Evolutionary conservation across 2,888 invertebrate genomes (phyloP), one percentile per base, ranked within the genome.

Genomic region (Itoplectis maculator): DNA sequence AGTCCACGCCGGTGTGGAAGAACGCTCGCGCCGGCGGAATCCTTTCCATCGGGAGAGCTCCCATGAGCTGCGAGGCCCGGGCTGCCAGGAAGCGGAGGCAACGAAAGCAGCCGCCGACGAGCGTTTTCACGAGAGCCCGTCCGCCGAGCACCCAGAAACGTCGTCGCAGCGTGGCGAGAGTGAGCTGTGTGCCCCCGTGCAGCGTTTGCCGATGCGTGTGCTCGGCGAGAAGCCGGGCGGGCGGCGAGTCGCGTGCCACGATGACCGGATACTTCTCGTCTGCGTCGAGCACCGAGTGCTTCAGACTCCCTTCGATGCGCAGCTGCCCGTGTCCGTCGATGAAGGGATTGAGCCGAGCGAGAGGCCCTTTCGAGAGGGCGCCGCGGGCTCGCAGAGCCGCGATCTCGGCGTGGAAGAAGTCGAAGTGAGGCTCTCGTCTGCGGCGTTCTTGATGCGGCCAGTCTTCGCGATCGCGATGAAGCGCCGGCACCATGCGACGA

Each of bases 71-170:
- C 29, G 29, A 1, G 61, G 35, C 0, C 77, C 59, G 2, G 3
- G 29, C 29, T 29, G 29, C 29, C 3, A 2, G 29, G 29, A 29
- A 29, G n/a, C 69, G 65, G 7, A 83, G 47, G 2, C 83, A 85
- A 0, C 20, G 42, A 0, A 83, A 15, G 15, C 81, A 86, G 8
- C 76, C 49, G 4, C 49, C 54, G 13, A 85, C 63, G 4, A 76
- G 1, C 0, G 63, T 29, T 13, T 80, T 76, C 0, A 85, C 81
- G n/a, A 66, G 18, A 6, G 20, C 18, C 18, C 76, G 59, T 6
- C 79, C 77, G n/a, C 78, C 75, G 35, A 84, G n/a, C n/a, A 83
- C 49, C 83, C 84, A 84, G 23, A 68, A 82, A 13, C 37, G 20
- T 8, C 79, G 81, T 15, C 73, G 23, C 1, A 83, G 49, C 0